Percentiles rank a stretch among this genome's conserved stretches.
phyloP scores from a whole-genome alignment of 2,113 vertebrate genomes.

The Sander lucioperca region DNA sequence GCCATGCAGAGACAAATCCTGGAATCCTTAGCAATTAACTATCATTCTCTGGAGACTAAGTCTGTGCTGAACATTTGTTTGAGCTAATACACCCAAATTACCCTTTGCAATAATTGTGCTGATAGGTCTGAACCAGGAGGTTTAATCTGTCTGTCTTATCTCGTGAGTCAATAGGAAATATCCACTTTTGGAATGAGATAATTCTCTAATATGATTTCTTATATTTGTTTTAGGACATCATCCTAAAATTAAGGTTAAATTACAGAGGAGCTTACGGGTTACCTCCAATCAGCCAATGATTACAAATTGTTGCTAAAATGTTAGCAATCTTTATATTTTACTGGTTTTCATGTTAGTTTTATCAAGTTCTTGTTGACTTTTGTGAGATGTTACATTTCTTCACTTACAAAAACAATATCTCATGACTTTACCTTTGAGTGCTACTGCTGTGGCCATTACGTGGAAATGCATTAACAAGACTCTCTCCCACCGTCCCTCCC shows the following conservation, averaged over 20 bases:
- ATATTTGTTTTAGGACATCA: not conserved
- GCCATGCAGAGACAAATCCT: conserved; percentile 22
- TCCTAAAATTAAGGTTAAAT: not conserved
- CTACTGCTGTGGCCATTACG: not conserved
- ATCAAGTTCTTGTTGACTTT: not conserved
- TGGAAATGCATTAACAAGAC: conserved; percentile 7
- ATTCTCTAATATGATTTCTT: not conserved
- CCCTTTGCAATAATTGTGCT: conserved; percentile 17
- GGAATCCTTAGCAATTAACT: conserved; percentile 25
- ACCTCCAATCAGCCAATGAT: not conserved
- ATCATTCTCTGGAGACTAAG: conserved; percentile 18
- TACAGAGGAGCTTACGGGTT: not conserved
- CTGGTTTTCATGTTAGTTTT: not conserved
- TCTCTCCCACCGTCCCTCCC: too few species aligned
- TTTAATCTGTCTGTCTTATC: conserved; percentile 9
- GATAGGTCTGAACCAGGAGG: not conserved
- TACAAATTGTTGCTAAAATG: not conserved
- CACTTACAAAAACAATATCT: not conserved
- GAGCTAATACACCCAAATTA: conserved; percentile 37
- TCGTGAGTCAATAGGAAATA: not conserved
- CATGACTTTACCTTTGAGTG: too few species aligned
- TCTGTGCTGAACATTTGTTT: conserved; percentile 36
- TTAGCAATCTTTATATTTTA: not conserved
- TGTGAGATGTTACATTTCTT: not conserved
- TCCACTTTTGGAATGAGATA: not conserved